Percentiles rank a stretch among this genome's conserved stretches.
Evolutionary conservation across 2,113 vertebrate species (phyloP).

Genomic region (Mesocricetus auratus): DNA sequence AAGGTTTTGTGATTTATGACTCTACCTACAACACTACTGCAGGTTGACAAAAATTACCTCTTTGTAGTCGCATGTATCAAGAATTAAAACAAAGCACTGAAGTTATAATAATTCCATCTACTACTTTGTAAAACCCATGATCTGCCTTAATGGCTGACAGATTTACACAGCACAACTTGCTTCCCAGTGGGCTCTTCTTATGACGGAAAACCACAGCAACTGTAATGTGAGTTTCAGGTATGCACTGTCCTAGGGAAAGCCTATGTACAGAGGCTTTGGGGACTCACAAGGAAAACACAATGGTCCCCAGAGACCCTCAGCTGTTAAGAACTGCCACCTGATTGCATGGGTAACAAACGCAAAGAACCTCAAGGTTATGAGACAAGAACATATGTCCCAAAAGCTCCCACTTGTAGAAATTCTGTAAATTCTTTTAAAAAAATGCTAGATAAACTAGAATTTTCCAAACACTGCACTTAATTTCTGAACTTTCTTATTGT

Average conservation of each 20-base stretch:
- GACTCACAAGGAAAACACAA: background rate
- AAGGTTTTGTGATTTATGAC: background rate
- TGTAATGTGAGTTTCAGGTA: background rate
- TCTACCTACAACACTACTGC: too few relatives aligned
- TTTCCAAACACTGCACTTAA: conserved; percentile 46
- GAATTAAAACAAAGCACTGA: background rate
- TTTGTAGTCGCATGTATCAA: background rate
- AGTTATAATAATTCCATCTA: background rate
- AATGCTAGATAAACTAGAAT: conserved; percentile 46
- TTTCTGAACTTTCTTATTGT: conserved; percentile 21
- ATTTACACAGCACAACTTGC: background rate
- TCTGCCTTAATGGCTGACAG: background rate
- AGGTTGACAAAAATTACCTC: background rate
- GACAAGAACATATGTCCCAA: conserved; percentile 14
- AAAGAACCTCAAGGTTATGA: conserved; percentile 2
- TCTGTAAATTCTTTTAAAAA: conserved; percentile 41
- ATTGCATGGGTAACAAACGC: background rate
- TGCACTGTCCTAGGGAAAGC: background rate
- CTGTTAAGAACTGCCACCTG: background rate
- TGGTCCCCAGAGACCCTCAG: background rate
- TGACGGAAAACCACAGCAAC: conserved; percentile 3
- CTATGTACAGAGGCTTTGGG: background rate
- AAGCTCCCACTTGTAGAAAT: conserved; percentile 55
- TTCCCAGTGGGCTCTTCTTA: conserved; percentile 4
- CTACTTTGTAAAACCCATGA: conserved; percentile 21